Base-by-base conservation (phyloP, 2,113 vertebrate species). In the Seriola rivoliana region DNA sequence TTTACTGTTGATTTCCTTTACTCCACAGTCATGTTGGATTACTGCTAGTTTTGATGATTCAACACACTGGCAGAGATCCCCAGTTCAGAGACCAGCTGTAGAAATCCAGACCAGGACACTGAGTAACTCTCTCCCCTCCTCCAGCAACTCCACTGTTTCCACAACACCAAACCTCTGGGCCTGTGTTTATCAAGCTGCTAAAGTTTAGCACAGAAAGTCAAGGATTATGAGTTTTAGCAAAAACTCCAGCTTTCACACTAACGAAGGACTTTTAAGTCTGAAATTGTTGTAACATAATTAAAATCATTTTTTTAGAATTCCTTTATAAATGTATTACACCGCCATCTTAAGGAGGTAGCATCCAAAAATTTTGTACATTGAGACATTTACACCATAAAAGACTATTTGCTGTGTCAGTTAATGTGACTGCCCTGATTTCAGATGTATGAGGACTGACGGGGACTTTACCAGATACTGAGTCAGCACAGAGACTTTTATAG, bases 131-230 rank as follows among this genome's bases (percentile, higher is more conserved):
- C 23, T 10, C 9, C 54, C 54, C n/a, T 12, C 54, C n/a, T 57
- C n/a, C n/a, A 25, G 54, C 54, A 25, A 25, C 54, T 23, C 38
- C 29, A 29, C 16, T 46, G 13, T 71, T 57, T 64, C 80, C 21
- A 62, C 44, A 66, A 69, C 52, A n/a, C 6, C 46, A 63, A 59
- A 42, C 40, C 60, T 66, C 40, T 46, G 32, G 32, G 34, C 60
- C n/a, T 23, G 8, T 10, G n/a, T 55, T n/a, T 23, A 3, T 23
- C 7, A 55, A n/a, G 11, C 7, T 55, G 8, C 19, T 55, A n/a
- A 55, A 10, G 9, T 50, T 50, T 19, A 19, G 48, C 5, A 19
- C 48, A 19, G 1, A 8, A 50, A 50, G 7, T 50, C 5, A 50
- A 50, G 7, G 5, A 50, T 7, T 7, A 19, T 19, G 17, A 7